Percentiles rank a stretch among this genome's conserved stretches.
These are phyloP conservation scores for Hemibagrus wyckioides DNA, from an alignment of 2,113 vertebrate genomes.

Conservation along the genomic window DNA sequence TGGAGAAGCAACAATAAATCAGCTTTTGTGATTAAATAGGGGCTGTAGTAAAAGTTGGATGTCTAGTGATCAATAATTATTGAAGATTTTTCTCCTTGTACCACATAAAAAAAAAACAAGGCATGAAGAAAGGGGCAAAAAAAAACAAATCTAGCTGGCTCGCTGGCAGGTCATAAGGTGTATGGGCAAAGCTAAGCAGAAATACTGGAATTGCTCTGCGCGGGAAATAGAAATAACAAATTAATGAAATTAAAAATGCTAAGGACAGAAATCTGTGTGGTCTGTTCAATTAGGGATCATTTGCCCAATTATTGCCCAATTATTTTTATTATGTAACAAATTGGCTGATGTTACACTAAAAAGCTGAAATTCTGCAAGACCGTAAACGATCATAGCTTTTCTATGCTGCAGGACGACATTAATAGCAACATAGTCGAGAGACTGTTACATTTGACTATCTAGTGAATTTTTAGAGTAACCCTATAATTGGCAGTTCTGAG, in stretches of 20 bases:
- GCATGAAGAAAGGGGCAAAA: slow-evolving; percentile 50
- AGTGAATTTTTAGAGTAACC: not conserved
- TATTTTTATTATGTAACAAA: not conserved
- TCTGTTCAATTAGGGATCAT: not conserved
- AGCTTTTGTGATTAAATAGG: slow-evolving; percentile 84
- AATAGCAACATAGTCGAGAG: not conserved
- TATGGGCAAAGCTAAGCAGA: not conserved
- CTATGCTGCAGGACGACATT: no score
- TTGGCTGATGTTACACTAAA: no score
- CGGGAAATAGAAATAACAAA: not conserved
- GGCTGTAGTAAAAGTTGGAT: slow-evolving; percentile 78
- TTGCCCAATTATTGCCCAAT: not conserved
- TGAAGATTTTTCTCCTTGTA: slow-evolving; percentile 73
- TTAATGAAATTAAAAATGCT: not conserved
- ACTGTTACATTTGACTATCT: not conserved
- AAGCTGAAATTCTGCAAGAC: not conserved
- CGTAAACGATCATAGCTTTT: not conserved
- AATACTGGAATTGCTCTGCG: not conserved
- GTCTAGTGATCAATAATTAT: slow-evolving; percentile 77
- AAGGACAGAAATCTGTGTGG: not conserved
- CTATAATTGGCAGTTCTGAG: not conserved
- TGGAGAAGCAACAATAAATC: slow-evolving; percentile 77
- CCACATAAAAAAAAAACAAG: slow-evolving; percentile 32
- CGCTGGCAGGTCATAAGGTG: not conserved
- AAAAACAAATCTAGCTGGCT: slow-evolving; percentile 4